Percentiles rank a stretch among this genome's conserved stretches.
phyloP scores from a whole-genome alignment of 2,113 vertebrate genomes.

The Ceratotherium simum region DNA sequence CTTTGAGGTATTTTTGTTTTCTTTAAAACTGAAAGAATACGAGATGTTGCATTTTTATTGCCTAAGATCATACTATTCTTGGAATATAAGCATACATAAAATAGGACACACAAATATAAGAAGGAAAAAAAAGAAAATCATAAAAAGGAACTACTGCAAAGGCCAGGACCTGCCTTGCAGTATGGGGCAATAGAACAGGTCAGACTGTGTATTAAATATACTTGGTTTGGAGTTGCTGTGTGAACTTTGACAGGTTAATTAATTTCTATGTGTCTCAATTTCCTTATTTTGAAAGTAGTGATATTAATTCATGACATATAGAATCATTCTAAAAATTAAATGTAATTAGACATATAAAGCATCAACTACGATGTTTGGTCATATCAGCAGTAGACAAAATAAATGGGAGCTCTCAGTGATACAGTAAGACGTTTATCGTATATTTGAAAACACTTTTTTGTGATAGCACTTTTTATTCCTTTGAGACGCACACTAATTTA shows the following conservation, averaged over 20 bases:
- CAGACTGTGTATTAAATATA: neutral
- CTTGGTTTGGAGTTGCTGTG: neutral
- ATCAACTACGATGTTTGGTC: neutral
- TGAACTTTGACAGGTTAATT: neutral
- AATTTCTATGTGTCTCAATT: neutral
- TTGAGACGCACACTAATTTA: neutral
- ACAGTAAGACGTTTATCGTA: neutral
- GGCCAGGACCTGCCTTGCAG: neutral
- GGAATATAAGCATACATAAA: neutral
- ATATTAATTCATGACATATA: neutral
- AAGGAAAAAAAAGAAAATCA: neutral
- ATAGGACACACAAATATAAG: neutral
- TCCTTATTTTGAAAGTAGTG: neutral
- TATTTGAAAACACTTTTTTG: slow-evolving; percentile 19
- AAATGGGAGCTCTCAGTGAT: neutral
- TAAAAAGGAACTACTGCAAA: neutral
- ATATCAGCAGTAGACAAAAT: neutral
- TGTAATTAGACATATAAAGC: neutral
- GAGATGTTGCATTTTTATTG: neutral
- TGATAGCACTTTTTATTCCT: neutral
- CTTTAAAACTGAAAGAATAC: neutral
- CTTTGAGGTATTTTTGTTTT: neutral
- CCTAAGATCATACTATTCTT: neutral
- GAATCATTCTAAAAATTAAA: neutral
- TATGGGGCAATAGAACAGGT: neutral